Evolutionary conservation across 2,113 vertebrate species (phyloP).

Genomic region (Thymallus thymallus): DNA sequence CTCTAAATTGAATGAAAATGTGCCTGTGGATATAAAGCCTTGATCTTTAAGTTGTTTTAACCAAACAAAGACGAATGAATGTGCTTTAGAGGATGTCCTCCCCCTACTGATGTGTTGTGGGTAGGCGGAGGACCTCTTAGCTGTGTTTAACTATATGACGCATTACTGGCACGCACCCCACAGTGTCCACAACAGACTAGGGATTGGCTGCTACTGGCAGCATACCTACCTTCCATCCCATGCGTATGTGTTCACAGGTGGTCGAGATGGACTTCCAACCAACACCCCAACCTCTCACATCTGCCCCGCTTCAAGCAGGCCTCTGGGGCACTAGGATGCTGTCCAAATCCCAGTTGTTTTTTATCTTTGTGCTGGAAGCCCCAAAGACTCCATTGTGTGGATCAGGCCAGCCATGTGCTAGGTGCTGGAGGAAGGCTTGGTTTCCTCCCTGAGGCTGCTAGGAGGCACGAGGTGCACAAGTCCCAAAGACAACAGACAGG

Average conservation of each 20-base stretch:
- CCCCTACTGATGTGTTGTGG: background rate
- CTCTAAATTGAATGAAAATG: slow-evolving; percentile 59
- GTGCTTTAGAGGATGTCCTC: background rate
- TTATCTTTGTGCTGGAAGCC: background rate
- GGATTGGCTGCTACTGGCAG: background rate
- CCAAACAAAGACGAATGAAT: slow-evolving; percentile 36
- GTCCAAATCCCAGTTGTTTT: background rate
- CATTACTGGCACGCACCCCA: background rate
- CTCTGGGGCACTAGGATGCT: background rate
- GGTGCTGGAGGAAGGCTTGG: background rate
- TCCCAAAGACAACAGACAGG: slow-evolving; percentile 19
- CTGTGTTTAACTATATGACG: slow-evolving; percentile 14
- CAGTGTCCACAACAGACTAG: background rate
- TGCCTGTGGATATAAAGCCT: slow-evolving; percentile 36
- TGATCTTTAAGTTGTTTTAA: slow-evolving; percentile 52
- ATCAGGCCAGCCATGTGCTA: background rate
- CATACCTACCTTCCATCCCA: slow-evolving; percentile 3
- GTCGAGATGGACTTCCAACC: background rate
- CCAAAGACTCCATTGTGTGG: background rate
- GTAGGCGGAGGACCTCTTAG: background rate
- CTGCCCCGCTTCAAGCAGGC: background rate
- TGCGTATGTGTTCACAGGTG: background rate
- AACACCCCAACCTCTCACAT: background rate
- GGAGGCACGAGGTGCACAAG: background rate
- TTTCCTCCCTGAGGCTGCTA: background rate